phyloP scores from a whole-genome alignment of 2,888 invertebrate genomes.

The Lepetodrilus schrolli region DNA sequence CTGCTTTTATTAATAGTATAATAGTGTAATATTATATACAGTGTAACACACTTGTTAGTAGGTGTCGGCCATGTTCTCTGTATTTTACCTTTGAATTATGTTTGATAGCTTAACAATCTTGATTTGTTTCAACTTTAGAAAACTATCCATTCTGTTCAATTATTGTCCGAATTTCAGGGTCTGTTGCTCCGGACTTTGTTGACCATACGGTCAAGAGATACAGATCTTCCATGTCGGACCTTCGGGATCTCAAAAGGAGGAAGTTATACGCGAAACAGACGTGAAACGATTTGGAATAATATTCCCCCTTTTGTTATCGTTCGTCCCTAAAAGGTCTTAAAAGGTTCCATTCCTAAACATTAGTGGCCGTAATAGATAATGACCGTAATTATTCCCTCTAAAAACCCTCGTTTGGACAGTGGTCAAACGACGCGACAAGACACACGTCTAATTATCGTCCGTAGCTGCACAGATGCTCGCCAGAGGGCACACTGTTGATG shows the following conservation, averaged over 20 bases:
- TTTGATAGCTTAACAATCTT: no score
- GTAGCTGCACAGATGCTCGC: background rate
- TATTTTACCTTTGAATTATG: no score
- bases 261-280: constrained; percentile 11
- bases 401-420: background rate
- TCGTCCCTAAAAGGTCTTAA: background rate
- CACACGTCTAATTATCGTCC: constrained; percentile 28
- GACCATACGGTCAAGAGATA: background rate
- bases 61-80: no score
- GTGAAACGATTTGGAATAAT: background rate
- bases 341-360: background rate
- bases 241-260: background rate
- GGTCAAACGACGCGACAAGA: background rate
- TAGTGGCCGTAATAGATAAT: background rate
- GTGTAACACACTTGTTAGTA: no score
- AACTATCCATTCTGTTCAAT: no score
- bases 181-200: no score
- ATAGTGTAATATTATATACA: no score
- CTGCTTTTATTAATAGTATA: no score
- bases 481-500: constrained; percentile 15
- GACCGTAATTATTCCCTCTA: constrained; percentile 15
- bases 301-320: background rate
- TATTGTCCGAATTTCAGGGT: no score
- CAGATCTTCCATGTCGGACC: background rate
- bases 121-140: no score